Evolutionary conservation across 2,888 invertebrate genomes (phyloP).

Genomic region (Lycia hirtaria): DNA sequence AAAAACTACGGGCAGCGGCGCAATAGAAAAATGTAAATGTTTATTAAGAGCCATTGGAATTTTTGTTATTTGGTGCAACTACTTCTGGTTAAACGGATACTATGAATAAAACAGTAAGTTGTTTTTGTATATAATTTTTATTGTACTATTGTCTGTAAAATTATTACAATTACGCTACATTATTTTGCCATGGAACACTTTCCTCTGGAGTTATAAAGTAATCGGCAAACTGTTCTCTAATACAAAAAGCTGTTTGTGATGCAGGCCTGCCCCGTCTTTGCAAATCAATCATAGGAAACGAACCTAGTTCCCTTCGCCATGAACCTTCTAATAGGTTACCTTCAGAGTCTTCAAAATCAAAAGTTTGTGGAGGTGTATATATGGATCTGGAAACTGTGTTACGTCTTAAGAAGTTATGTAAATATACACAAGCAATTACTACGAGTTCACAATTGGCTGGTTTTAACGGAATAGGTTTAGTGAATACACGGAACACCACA

Average conservation of each 20-base stretch:
- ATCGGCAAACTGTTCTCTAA: constrained; percentile 25
- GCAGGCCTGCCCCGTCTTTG: neutral
- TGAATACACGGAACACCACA: constrained; percentile 37
- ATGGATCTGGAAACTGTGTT: constrained; percentile 24
- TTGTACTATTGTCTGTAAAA: neutral
- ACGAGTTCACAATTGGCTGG: constrained; percentile 31
- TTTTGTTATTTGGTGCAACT: constrained; percentile 22
- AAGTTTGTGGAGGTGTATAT: constrained; percentile 23
- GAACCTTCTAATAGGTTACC: constrained; percentile 13
- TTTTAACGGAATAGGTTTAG: neutral
- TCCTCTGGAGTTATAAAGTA: constrained; percentile 23
- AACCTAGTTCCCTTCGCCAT: neutral
- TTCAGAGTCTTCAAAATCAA: constrained; percentile 25
- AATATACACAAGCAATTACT: constrained; percentile 42
- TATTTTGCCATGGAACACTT: constrained; percentile 10
- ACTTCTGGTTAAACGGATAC: constrained; percentile 14
- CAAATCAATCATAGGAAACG: neutral
- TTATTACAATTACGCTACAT: constrained; percentile 3
- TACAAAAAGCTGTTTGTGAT: neutral
- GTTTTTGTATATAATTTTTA: constrained; percentile 8
- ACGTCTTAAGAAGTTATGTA: constrained; percentile 26
- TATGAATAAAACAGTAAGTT: constrained; percentile 15
- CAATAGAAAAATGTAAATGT: too few species aligned
- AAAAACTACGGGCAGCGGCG: too few species aligned
- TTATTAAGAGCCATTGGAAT: too few species aligned